Evolutionary conservation across 2,113 vertebrate genomes (phyloP).

Genomic region (Formicarius rufipectus): DNA sequence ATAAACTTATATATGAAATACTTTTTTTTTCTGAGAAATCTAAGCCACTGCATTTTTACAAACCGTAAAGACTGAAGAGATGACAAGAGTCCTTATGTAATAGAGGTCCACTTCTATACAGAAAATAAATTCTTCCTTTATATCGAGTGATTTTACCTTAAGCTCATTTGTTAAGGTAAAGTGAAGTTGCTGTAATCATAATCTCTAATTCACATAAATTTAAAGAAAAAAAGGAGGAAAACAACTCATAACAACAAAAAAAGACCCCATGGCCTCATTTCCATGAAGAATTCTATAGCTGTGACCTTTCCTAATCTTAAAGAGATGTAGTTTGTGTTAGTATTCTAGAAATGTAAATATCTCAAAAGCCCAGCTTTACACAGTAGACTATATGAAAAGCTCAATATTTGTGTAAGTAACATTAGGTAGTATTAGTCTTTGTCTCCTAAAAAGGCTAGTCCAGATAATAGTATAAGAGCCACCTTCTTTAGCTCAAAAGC

Average conservation of each 20-base stretch:
- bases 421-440: conserved; percentile 22
- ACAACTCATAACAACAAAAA: accelerated
- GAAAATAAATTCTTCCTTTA: not conserved
- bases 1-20: not conserved
- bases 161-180: not conserved
- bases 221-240: not conserved
- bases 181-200: not conserved
- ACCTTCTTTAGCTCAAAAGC: conserved; percentile 25
- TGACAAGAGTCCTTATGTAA: not conserved
- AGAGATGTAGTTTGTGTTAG: not conserved
- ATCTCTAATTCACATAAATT: not conserved
- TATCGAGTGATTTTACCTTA: not conserved
- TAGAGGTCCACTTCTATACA: not conserved
- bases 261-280: not conserved
- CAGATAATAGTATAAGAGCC: conserved; percentile 7
- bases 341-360: conserved; percentile 20
- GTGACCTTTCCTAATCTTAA: not conserved
- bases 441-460: not conserved
- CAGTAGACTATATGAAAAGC: not conserved
- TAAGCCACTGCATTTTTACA: not conserved
- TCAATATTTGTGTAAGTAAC: conserved; percentile 36
- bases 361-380: conserved; percentile 15
- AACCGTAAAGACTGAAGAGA: not conserved
- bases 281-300: not conserved
- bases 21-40: not conserved